These are phyloP conservation scores for Anableps anableps DNA, from an alignment of 2,797 vertebrate species.

Conservation along the genomic window DNA sequence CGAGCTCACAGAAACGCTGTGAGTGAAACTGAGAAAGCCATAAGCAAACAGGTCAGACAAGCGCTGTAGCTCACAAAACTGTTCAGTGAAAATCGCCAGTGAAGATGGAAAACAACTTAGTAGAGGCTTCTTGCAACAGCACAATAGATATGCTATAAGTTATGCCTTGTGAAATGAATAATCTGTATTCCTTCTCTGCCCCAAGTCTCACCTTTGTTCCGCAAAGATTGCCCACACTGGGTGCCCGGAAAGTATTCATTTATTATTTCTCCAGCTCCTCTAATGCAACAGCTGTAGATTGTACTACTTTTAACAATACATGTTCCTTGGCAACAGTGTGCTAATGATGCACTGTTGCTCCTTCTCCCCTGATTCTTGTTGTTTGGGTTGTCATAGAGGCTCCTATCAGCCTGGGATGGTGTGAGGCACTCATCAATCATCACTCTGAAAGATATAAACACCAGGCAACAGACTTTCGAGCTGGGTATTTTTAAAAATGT, in stretches of 20 bases:
- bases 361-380: constrained; percentile 40
- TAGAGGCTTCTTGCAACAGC: constrained; percentile 12
- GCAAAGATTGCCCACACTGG: constrained; percentile 6
- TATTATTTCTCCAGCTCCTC: constrained; percentile 38
- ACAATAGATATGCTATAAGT: constrained; percentile 15
- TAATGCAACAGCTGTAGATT: constrained; percentile 31
- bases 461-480: constrained; percentile 2
- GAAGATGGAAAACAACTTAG: constrained; percentile 5
- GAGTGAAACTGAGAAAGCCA: too few relatives aligned
- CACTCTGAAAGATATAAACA: constrained; percentile 32
- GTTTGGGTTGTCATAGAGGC: constrained; percentile 50
- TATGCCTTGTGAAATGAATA: constrained; percentile 12
- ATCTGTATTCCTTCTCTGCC: constrained; percentile 4
- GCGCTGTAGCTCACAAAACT: too few relatives aligned
- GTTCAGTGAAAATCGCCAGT: constrained; percentile 28
- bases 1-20: constrained; percentile 28
- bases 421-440: constrained; percentile 53
- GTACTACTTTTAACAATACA: constrained; percentile 44
- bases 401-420: constrained; percentile 44
- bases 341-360: constrained; percentile 59
- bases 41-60: too few relatives aligned
- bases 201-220: constrained; percentile 21
- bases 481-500: constrained; percentile 16
- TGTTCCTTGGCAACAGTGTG: constrained; percentile 60
- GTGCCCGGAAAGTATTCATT: constrained; percentile 22